phyloP scores from a whole-genome alignment of 2,888 invertebrate species.

The Sipha maydis region DNA sequence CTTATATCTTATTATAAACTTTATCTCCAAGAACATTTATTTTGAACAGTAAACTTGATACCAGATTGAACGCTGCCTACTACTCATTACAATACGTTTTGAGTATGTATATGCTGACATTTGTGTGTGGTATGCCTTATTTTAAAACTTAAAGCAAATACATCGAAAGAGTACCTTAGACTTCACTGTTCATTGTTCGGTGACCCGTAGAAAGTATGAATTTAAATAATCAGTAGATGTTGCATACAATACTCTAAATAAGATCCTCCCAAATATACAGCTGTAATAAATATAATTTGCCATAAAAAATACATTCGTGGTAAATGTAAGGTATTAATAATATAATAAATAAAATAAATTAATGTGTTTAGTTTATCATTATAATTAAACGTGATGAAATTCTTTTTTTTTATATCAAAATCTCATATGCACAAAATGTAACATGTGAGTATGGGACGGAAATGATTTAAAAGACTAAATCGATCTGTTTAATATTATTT shows the following conservation, averaged over 20 bases:
- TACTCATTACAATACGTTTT: too few relatives aligned
- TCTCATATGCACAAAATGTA: neutral
- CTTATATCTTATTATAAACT: too few relatives aligned
- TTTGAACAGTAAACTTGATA: neutral
- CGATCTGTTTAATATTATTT: neutral
- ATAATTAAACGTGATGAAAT: neutral
- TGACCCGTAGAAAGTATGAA: neutral
- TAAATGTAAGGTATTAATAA: neutral
- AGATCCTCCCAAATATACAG: neutral
- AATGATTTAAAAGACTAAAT: slow-evolving; percentile 5
- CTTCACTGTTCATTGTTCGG: neutral
- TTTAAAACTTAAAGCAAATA: neutral
- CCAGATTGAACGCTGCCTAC: neutral
- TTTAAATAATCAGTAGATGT: neutral
- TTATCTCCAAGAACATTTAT: too few relatives aligned
- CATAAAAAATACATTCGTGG: neutral
- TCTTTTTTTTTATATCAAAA: neutral
- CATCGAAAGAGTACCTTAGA: neutral
- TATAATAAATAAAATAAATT: neutral
- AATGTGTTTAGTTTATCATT: neutral
- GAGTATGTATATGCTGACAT: neutral
- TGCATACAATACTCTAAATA: neutral
- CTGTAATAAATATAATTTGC: neutral
- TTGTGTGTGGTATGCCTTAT: neutral
- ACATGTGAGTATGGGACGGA: neutral